These are phyloP conservation scores for Penaeus monodon DNA, from an alignment of 2,888 invertebrate species.

Conservation along the genomic window DNA sequence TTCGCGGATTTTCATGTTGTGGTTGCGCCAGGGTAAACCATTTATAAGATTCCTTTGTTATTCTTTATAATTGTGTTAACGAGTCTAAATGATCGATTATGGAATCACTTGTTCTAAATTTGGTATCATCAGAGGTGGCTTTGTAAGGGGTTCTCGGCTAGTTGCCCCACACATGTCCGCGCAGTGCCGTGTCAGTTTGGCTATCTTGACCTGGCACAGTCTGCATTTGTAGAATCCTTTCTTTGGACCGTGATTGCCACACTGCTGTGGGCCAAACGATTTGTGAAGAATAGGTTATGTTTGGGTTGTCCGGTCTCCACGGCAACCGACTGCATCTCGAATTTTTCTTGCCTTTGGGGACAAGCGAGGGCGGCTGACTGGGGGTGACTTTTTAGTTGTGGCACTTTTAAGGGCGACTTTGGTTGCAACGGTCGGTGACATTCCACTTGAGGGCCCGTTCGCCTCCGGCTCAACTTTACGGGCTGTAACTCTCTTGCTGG, in stretches of 20 bases:
- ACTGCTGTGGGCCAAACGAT: slow-evolving; percentile 53
- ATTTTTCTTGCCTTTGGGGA: too few relatives aligned
- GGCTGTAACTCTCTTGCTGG: too few relatives aligned
- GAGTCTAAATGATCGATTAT: slow-evolving; percentile 35
- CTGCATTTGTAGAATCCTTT: slow-evolving; percentile 56
- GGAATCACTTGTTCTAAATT: slow-evolving; percentile 37
- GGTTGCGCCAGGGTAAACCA: slow-evolving; percentile 47
- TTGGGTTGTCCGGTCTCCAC: too few relatives aligned
- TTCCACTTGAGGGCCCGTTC: neutral
- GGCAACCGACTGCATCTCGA: slow-evolving; percentile 46
- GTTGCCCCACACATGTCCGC: slow-evolving; percentile 57
- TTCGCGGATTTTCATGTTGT: slow-evolving; percentile 39
- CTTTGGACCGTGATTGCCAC: slow-evolving; percentile 57
- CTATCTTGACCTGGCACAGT: slow-evolving; percentile 29
- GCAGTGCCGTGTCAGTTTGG: slow-evolving; percentile 48
- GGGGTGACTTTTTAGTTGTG: too few relatives aligned
- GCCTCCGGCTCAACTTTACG: neutral
- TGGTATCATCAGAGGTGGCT: slow-evolving; percentile 40
- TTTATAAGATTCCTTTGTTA: slow-evolving; percentile 43
- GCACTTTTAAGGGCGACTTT: too few relatives aligned
- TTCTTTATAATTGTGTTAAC: slow-evolving; percentile 13
- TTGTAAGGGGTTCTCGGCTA: slow-evolving; percentile 51
- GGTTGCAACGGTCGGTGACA: too few relatives aligned
- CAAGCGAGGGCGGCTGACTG: too few relatives aligned
- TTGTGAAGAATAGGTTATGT: slow-evolving; percentile 33